These are phyloP conservation scores for Channa argus DNA, from an alignment of 2,113 vertebrate species.

Conservation along the genomic window DNA sequence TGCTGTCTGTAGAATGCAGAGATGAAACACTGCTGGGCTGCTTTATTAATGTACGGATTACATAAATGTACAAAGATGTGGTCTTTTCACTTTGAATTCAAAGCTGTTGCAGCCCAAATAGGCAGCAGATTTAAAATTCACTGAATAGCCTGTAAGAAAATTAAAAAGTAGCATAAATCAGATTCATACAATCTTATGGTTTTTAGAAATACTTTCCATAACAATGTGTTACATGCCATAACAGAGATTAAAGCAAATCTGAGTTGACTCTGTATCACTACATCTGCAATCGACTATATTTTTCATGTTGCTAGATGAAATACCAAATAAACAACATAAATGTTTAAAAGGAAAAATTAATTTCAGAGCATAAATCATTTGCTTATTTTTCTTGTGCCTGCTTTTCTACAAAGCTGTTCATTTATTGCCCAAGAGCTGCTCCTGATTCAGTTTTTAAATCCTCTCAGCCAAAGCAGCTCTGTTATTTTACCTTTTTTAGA, in stretches of 20 bases:
- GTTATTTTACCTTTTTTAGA: not conserved
- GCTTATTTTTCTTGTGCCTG: not conserved
- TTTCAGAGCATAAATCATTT: not conserved
- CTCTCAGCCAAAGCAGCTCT: not conserved
- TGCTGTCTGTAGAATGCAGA: not conserved
- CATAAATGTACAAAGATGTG: not conserved
- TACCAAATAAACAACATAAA: too few species aligned
- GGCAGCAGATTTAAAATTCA: too few species aligned
- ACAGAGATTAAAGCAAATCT: not conserved
- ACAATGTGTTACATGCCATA: too few species aligned
- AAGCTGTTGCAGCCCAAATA: not conserved
- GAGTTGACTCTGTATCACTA: not conserved
- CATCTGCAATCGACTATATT: not conserved
- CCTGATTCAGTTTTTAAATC: slow-evolving; percentile 15
- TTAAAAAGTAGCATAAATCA: not conserved
- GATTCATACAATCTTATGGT: not conserved
- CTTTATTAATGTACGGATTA: not conserved
- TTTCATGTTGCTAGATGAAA: too few species aligned
- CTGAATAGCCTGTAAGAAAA: too few species aligned
- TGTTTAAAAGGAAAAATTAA: not conserved
- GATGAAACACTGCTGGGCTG: not conserved
- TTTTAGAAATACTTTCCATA: not conserved
- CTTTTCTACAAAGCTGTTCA: slow-evolving; percentile 2
- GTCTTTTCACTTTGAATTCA: too few species aligned
- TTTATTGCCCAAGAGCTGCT: not conserved